Evolutionary conservation across 1,140 invertebrate genomes (phyloP).

Genomic region (Sesamia nonagrioides): DNA sequence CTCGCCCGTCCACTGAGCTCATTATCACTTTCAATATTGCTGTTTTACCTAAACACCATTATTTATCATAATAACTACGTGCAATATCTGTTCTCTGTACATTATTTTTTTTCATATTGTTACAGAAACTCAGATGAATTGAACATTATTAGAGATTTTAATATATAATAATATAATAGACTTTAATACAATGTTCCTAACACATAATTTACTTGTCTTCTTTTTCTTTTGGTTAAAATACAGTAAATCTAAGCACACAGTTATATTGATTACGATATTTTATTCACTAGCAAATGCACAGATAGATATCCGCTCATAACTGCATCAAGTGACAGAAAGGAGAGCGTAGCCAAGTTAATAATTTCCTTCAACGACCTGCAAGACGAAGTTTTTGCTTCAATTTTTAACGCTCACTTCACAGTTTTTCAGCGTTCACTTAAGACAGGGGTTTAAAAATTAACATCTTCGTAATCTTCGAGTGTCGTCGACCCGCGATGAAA

Average conservation of each 20-base stretch:
- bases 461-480: slow-evolving; percentile 35
- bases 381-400: slow-evolving; percentile 26
- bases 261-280: too few relatives aligned
- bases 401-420: slow-evolving; percentile 27
- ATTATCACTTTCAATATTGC: slow-evolving; percentile 57
- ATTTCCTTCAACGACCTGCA: not conserved
- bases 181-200: too few relatives aligned
- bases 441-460: slow-evolving; percentile 37
- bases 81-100: slow-evolving; percentile 30
- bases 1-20: slow-evolving; percentile 52
- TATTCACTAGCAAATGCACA: too few relatives aligned
- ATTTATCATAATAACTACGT: slow-evolving; percentile 55
- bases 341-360: slow-evolving; percentile 1
- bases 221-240: too few relatives aligned
- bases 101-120: slow-evolving; percentile 33
- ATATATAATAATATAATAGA: too few relatives aligned
- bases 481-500: slow-evolving; percentile 56
- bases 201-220: too few relatives aligned
- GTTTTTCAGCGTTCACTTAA: slow-evolving; percentile 38
- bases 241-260: too few relatives aligned
- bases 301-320: not conserved
- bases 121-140: not conserved
- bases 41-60: slow-evolving; percentile 55
- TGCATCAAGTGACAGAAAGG: not conserved
- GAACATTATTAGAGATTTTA: too few relatives aligned